phyloP scores from a whole-genome alignment of 2,113 vertebrate genomes.

The Cebus imitator region DNA sequence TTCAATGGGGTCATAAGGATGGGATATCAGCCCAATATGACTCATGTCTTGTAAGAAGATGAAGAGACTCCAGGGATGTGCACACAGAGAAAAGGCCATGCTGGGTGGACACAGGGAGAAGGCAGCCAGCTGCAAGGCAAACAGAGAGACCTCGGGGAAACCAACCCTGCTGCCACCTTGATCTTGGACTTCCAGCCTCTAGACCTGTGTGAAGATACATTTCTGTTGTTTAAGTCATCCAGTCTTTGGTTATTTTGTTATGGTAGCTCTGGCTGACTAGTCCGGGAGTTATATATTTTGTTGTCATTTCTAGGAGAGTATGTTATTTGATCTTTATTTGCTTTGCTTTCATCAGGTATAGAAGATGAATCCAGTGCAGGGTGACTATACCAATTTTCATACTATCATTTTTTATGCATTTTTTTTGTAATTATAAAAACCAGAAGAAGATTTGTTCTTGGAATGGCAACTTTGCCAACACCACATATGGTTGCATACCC shows the following conservation, averaged over 20 bases:
- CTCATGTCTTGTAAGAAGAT: not conserved
- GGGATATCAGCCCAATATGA: not conserved
- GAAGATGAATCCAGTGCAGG: not conserved
- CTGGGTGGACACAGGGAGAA: accelerated
- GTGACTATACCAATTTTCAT: not conserved
- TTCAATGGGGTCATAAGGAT: not conserved
- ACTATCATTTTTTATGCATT: not conserved
- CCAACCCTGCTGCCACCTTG: not conserved
- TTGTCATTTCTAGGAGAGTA: not conserved
- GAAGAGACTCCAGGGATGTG: not conserved
- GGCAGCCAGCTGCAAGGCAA: accelerated
- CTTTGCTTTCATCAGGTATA: not conserved
- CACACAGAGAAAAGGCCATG: accelerated
- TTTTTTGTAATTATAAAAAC: not conserved
- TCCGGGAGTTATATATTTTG: not conserved
- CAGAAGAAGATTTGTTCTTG: not conserved
- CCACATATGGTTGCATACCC: not conserved
- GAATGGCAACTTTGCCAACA: not conserved
- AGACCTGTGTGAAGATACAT: not conserved
- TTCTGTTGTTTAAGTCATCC: not conserved
- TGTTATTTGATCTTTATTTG: not conserved
- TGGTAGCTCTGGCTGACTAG: accelerated
- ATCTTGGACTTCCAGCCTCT: not conserved
- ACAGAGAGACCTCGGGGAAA: not conserved
- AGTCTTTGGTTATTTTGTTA: not conserved